phyloP scores from a whole-genome alignment of 1,140 invertebrate genomes.

The Drosophila carrolli region DNA sequence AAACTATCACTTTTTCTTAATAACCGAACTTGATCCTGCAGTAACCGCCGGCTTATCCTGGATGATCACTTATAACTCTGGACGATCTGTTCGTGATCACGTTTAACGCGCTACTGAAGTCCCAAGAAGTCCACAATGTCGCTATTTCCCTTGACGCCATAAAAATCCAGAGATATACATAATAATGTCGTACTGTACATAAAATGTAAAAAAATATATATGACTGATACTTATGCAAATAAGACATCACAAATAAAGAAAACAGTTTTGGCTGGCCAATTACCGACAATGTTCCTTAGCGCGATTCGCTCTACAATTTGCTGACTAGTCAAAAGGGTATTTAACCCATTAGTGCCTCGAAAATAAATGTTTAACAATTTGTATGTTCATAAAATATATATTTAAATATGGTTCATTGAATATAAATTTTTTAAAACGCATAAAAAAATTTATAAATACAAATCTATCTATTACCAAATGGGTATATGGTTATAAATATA shows the following conservation, averaged over 20 bases:
- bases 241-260: constrained; percentile 5
- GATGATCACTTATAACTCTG: not conserved
- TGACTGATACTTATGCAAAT: constrained; percentile 13
- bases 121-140: not conserved
- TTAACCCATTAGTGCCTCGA: constrained; percentile 13
- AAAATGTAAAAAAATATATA: constrained; percentile 71
- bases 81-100: constrained; percentile 22
- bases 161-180: constrained; percentile 6
- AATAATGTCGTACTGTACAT: constrained; percentile 42
- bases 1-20: not conserved
- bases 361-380: not conserved
- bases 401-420: too few species aligned
- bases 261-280: constrained; percentile 3
- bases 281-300: constrained; percentile 25
- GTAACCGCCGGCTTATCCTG: not conserved
- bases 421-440: too few species aligned
- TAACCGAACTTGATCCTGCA: constrained; percentile 1
- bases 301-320: constrained; percentile 19
- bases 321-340: constrained; percentile 27
- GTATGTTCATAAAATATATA: too few species aligned
- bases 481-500: too few species aligned
- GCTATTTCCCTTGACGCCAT: constrained; percentile 14
- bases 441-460: too few species aligned
- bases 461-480: not conserved
- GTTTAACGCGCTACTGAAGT: constrained; percentile 16